Base-by-base conservation (phyloP, 2,888 invertebrate genomes). In the Bibio marci region DNA sequence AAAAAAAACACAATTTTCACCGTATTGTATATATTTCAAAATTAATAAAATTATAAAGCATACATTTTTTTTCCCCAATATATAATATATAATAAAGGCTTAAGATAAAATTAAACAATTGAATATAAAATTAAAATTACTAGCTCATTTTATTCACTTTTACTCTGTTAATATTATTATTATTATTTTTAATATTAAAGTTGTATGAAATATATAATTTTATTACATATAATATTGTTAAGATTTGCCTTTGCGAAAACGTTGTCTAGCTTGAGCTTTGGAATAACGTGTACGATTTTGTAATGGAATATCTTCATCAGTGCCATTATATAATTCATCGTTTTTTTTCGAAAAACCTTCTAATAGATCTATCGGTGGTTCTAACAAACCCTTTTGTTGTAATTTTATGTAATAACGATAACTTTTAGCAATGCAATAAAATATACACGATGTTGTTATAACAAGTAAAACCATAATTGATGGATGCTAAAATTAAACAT, bases 241-340 rank as follows among this genome's bases (percentile, higher is more conserved):
- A n/a, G 69, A 63, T 63, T 76, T 79, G 45, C 79, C 80, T 58
- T 78, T 79, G 56, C 76, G 76, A 57, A 75, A 80, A 55, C 80
- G 66, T 50, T 78, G 76, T 46, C 80, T 63, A 11, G 80, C 79
- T 58, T 80, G 80, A 4, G 80, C 79, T 63, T 79, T 80, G 45
- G 74, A 77, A 50, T 78, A 79, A 52, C 75, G 65, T 10, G 55
- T 53, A n/a, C 50, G 47, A 47, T 63, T 63, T 48, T 64, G 64
- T 45, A 65, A 65, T 40, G 64, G 62, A 45, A 47, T 47, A 32
- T 52, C 51, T 26, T 48, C 50, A 30, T 52, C 51, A 25, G 48
- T 46, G n/a, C 48, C 43, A 25, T 47, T 42, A 26, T 47, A 42
- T 18, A 48, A 48, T 32, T 45, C 47, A 30, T 49, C 48, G 8